A percentile compares a stretch with the other conserved stretches of the same genome.
Conservation (phyloP, 1,140 invertebrate genomes). For the Dinothrombium tinctorium region DNA sequence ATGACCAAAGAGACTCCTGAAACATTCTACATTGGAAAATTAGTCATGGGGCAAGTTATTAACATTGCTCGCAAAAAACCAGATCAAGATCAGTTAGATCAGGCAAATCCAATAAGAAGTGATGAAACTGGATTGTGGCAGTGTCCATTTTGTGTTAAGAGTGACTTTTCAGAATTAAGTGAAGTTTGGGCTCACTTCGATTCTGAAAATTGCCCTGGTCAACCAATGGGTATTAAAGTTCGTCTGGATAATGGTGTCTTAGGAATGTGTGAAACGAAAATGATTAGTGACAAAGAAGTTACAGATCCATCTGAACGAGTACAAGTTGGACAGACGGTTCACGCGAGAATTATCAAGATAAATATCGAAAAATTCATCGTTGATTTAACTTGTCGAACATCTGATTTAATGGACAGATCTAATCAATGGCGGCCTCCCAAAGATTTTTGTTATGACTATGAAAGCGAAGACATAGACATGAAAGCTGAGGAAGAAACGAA, state of each 20-base stretch:
- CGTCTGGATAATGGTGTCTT: slow-evolving; percentile 77
- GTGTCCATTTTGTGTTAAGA: slow-evolving; percentile 88
- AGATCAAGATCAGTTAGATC: slow-evolving; percentile 71
- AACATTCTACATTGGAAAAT: slow-evolving; percentile 66
- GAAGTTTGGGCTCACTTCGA: slow-evolving; percentile 98
- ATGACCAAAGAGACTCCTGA: slow-evolving; percentile 88
- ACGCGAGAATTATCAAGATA: slow-evolving; percentile 82
- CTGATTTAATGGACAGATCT: slow-evolving; percentile 73
- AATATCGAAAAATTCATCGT: slow-evolving; percentile 81
- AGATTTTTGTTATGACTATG: slow-evolving; percentile 77
- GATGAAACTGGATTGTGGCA: slow-evolving; percentile 85
- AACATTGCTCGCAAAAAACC: slow-evolving; percentile 52
- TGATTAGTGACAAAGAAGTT: slow-evolving; percentile 79
- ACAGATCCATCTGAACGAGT: slow-evolving; percentile 79
- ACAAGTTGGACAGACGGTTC: slow-evolving; percentile 53
- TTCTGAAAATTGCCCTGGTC: slow-evolving; percentile 75
- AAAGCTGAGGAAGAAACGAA: slow-evolving; percentile 54
- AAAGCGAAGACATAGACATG: slow-evolving; percentile 51
- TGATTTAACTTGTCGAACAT: slow-evolving; percentile 76
- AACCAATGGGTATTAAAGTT: slow-evolving; percentile 69
- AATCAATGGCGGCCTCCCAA: slow-evolving; percentile 45
- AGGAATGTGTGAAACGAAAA: slow-evolving; percentile 85
- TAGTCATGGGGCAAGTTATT: slow-evolving; percentile 23
- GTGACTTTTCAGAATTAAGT: slow-evolving; percentile 77
- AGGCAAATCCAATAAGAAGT: slow-evolving; percentile 78